Conservation (phyloP, 1,140 invertebrate species). For the Bombyx mori region DNA sequence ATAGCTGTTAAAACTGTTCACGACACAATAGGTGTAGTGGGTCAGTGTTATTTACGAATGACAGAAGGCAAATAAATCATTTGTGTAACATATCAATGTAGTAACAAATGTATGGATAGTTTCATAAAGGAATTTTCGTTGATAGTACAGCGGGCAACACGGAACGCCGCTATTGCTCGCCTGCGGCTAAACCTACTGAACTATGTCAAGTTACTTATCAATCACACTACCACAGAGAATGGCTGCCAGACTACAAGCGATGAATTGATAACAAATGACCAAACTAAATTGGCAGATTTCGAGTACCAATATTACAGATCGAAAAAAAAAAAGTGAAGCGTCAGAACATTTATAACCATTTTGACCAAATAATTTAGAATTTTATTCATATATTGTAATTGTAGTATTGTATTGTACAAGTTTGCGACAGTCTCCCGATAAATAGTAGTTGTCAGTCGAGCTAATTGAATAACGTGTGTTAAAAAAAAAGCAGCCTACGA, state of each 20-base stretch:
- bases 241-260: no score
- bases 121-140: constrained; percentile 38
- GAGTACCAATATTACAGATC: no score
- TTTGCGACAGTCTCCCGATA: constrained; percentile 47
- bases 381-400: no score
- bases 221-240: constrained; percentile 19
- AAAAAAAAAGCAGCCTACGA: constrained; percentile 29
- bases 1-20: constrained; percentile 13
- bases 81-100: constrained; percentile 42
- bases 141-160: constrained; percentile 21
- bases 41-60: constrained; percentile 30
- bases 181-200: constrained; percentile 30
- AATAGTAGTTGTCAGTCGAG: constrained; percentile 46
- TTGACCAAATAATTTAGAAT: no score
- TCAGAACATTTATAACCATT: no score
- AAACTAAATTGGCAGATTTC: no score
- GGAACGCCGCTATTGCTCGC: constrained; percentile 7
- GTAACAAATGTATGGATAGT: constrained; percentile 36
- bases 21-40: constrained; percentile 24
- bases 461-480: constrained; percentile 56
- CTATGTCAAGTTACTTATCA: constrained; percentile 54
- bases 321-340: no score
- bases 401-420: constrained; percentile 14
- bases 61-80: constrained; percentile 53
- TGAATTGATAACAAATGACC: no score